Evolutionary conservation across 2,888 invertebrate genomes (phyloP).

Genomic region (Drosophila silvestris): DNA sequence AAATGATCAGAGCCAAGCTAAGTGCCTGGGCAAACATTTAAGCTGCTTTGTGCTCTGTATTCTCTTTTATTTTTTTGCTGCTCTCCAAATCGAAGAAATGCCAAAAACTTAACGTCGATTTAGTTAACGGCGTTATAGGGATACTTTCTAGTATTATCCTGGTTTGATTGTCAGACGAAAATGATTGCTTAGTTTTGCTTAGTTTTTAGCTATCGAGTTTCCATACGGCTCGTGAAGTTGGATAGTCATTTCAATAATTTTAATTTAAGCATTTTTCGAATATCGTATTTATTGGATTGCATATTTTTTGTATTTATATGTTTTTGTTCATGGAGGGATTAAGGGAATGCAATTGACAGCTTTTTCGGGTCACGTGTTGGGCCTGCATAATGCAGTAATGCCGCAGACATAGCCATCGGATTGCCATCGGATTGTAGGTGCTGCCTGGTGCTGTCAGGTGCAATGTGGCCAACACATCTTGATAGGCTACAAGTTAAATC

Average conservation of each 20-base stretch:
- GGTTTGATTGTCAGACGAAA: background rate
- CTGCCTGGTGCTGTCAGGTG: constrained; percentile 14
- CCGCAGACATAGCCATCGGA: constrained; percentile 15
- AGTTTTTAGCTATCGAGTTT: background rate
- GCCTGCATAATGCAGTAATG: constrained; percentile 9
- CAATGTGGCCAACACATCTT: constrained; percentile 23
- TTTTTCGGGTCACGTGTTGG: background rate
- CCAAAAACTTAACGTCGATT: background rate
- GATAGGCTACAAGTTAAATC: constrained; percentile 71
- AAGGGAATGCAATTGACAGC: background rate
- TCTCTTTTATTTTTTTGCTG: background rate
- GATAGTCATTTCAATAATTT: background rate
- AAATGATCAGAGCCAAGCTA: constrained; percentile 38
- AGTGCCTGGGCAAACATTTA: background rate
- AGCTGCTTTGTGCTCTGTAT: background rate
- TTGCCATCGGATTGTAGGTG: constrained; percentile 14
- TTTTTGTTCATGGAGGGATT: background rate
- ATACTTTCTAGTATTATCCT: background rate
- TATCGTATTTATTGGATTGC: background rate
- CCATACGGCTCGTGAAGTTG: background rate
- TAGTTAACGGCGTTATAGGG: too few relatives aligned
- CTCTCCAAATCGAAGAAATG: background rate
- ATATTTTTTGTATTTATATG: too few relatives aligned
- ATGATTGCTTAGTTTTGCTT: background rate
- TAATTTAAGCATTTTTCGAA: background rate